phyloP scores from a whole-genome alignment of 2,797 vertebrate species.

The Leucoraja ocellata region DNA sequence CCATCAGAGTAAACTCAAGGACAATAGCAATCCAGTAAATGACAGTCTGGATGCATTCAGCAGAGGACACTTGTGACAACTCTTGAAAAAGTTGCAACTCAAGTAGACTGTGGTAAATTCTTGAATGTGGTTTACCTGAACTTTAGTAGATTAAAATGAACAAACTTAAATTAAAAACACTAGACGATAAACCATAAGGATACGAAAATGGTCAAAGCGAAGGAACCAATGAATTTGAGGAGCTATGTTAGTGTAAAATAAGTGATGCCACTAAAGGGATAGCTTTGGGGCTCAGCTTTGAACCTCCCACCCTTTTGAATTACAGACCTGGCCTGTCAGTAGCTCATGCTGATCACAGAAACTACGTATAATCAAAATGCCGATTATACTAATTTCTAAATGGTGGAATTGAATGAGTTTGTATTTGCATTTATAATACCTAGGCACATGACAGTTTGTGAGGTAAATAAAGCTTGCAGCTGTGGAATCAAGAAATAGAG shows the following conservation, averaged over 20 bases:
- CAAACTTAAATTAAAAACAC: neutral
- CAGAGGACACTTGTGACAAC: neutral
- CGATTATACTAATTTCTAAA: neutral
- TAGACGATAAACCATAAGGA: neutral
- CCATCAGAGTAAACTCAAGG: neutral
- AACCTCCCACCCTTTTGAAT: neutral
- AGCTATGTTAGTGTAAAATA: neutral
- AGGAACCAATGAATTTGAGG: neutral
- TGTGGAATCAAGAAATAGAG: neutral
- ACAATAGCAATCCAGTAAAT: neutral
- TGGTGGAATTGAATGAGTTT: neutral
- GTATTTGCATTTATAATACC: neutral
- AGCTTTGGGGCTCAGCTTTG: neutral
- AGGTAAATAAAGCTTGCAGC: neutral
- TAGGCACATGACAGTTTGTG: neutral
- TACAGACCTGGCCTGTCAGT: neutral
- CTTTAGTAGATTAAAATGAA: constrained; percentile 2
- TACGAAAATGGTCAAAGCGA: neutral
- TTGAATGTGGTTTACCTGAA: neutral
- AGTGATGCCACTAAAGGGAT: neutral
- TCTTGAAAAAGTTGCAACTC: neutral
- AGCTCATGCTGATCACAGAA: neutral
- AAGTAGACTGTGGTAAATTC: neutral
- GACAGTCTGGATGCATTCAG: neutral
- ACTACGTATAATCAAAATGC: neutral